Conservation (phyloP, 1,140 invertebrate genomes). For the Lasioglossum baleicum region DNA sequence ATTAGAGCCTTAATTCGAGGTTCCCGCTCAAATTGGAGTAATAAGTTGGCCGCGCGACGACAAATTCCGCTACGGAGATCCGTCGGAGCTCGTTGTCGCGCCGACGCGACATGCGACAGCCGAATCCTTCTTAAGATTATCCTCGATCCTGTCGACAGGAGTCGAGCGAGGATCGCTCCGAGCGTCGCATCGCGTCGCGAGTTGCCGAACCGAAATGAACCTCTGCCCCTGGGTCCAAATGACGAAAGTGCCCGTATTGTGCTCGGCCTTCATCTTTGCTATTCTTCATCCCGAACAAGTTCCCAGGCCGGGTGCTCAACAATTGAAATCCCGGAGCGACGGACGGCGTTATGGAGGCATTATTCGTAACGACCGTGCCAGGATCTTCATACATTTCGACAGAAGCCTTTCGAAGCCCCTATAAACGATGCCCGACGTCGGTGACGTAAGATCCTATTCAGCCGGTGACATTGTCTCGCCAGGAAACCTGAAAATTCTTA, state of each 20-base stretch:
- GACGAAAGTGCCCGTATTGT: conserved; percentile 31
- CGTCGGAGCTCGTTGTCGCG: conserved; percentile 2
- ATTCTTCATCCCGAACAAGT: conserved; percentile 36
- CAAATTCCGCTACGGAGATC: not conserved
- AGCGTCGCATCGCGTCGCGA: not conserved
- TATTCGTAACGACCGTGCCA: conserved; percentile 30
- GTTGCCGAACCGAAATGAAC: conserved; percentile 11
- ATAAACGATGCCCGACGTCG: conserved; percentile 10
- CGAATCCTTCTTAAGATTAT: not conserved
- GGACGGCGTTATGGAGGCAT: conserved; percentile 25
- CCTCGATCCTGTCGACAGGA: conserved; percentile 9
- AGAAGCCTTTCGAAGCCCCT: not conserved
- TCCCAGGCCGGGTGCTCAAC: not conserved
- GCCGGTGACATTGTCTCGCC: conserved; percentile 1
- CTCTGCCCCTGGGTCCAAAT: conserved; percentile 13
- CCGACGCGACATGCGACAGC: not conserved
- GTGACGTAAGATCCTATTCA: conserved; percentile 1
- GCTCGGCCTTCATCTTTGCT: conserved; percentile 18
- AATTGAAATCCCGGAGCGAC: conserved; percentile 31
- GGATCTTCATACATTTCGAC: conserved; percentile 9
- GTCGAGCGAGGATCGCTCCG: not conserved
- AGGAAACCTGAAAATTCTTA: not conserved
- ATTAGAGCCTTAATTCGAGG: conserved; percentile 5
- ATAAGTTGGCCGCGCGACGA: not conserved
- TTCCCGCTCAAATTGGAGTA: not conserved